phyloP scores from a whole-genome alignment of 2,797 vertebrate genomes.

The Masticophis lateralis region DNA sequence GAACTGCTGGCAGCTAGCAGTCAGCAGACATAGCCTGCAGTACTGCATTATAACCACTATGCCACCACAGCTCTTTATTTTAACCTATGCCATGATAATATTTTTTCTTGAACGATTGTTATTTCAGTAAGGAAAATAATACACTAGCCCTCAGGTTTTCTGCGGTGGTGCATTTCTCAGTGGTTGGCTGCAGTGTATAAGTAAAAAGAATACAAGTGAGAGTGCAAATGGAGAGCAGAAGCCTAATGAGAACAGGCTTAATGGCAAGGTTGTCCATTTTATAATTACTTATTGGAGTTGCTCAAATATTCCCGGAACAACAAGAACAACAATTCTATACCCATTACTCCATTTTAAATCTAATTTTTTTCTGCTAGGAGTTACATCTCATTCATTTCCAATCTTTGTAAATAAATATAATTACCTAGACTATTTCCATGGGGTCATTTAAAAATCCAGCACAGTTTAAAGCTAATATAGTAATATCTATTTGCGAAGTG shows the following conservation, averaged over 20 bases:
- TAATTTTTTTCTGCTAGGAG: background rate
- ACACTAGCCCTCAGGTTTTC: background rate
- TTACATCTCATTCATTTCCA: background rate
- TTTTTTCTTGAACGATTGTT: background rate
- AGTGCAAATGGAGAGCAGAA: slow-evolving; percentile 7
- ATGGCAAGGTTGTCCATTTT: background rate
- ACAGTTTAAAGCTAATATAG: background rate
- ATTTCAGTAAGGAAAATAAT: slow-evolving; percentile 1
- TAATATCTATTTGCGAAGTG: background rate
- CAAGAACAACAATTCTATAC: background rate
- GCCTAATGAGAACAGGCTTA: background rate
- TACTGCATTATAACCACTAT: background rate
- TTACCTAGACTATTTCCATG: background rate
- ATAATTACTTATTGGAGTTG: background rate
- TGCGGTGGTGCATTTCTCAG: background rate
- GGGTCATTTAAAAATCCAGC: background rate
- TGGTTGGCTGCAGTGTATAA: background rate
- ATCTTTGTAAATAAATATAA: background rate
- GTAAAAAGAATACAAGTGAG: background rate
- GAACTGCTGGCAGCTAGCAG: background rate
- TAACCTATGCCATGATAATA: background rate
- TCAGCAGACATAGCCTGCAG: background rate
- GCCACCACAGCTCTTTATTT: background rate
- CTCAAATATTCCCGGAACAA: background rate
- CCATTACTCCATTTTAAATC: background rate